Percentiles rank a stretch among this genome's conserved stretches.
Conservation (phyloP, 2,888 invertebrate species). For the Ormyrus nitidulus region DNA sequence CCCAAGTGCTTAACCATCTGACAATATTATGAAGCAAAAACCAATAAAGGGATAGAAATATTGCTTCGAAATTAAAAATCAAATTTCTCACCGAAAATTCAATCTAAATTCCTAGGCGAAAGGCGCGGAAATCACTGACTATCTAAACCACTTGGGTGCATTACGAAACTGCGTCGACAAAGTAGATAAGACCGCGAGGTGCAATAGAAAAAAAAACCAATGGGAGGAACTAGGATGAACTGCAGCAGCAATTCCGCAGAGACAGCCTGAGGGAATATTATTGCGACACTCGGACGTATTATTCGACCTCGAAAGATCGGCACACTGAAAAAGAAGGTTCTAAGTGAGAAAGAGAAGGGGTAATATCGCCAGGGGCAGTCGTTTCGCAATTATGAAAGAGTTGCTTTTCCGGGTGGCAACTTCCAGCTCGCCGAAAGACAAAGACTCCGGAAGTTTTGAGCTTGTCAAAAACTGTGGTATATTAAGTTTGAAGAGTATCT, state of each 20-base stretch:
- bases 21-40: no score
- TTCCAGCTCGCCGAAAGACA: conserved; percentile 14
- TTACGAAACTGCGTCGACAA: neutral
- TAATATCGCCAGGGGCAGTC: conserved; percentile 37
- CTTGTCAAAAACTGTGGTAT: conserved; percentile 43
- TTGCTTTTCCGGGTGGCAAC: neutral
- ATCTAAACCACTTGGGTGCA: neutral
- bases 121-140: no score
- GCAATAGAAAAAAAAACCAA: neutral
- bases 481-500: conserved; percentile 47
- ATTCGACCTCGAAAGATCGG: conserved; percentile 40
- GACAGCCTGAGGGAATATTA: conserved; percentile 59
- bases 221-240: neutral
- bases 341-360: conserved; percentile 18
- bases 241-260: conserved; percentile 8
- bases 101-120: no score
- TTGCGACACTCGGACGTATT: conserved; percentile 60
- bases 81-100: no score
- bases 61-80: no score
- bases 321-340: conserved; percentile 16
- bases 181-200: neutral
- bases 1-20: no score
- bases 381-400: conserved; percentile 62
- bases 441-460: conserved; percentile 12
- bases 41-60: no score